Base-by-base conservation (phyloP, 2,113 vertebrate genomes). In the Tachuris rubrigastra region DNA sequence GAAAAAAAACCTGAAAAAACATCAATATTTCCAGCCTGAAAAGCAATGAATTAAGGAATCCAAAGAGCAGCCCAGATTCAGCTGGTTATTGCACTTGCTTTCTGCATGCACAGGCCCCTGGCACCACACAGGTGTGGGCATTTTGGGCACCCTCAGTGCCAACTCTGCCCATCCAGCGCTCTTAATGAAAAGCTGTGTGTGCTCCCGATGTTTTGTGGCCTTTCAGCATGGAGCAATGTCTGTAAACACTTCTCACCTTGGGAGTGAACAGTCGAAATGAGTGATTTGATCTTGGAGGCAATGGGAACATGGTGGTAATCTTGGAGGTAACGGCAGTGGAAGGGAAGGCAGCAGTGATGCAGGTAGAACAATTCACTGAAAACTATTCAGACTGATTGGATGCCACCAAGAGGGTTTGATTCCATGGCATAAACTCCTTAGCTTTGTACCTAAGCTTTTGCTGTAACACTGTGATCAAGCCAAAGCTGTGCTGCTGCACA, bases 141-240 rank as follows among this genome's bases (percentile, higher is more conserved):
- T 41, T 39, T 59, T 4, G 33, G n/a, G 71, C 23, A 59, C 18
- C 37, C 46, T 37, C 47, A 19, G 10, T 7, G 7, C 35, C 71
- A 77, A 12, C 24, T 55, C 35, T 23, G 11, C 33, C 41, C 65
- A 39, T 12, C 41, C 66, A 13, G 25, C 3, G 11, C 39, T 56
- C 44, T 50, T 15, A 9, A n/a, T 6, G 20, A 73, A 68, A 68
- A 47, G 6, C 19, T 44, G 30, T 0, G 0, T 7, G 30, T 18
- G 14, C 14, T 39, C 39, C 72, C 39, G 49, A 69, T 25, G 28
- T 18, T 31, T 52, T 0, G 0, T 11, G 33, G 35, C 13, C 31
- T 14, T 71, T 39, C 50, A 47, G n/a, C 39, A 39, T 2, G 14
- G 46, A 60, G 27, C n/a, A 39, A 7, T 2, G 9, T 8, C 53